Conservation (phyloP, 1,140 invertebrate genomes). For the Elysia chlorotica region DNA sequence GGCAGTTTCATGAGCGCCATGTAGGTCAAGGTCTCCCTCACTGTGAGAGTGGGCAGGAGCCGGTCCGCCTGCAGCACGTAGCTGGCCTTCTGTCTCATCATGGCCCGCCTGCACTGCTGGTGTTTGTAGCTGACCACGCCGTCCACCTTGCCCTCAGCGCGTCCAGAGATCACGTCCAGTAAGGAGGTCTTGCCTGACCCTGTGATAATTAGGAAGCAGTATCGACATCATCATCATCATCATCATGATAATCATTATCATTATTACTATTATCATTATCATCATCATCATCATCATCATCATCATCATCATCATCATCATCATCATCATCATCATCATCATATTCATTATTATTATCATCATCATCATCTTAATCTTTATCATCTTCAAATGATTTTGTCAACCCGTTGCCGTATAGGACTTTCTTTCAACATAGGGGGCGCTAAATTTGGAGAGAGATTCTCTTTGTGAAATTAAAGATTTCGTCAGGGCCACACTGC, state of each 20-base stretch:
- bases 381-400: background rate
- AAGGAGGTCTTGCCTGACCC: constrained; percentile 46
- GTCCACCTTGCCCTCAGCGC: constrained; percentile 28
- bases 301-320: too few species aligned
- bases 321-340: too few species aligned
- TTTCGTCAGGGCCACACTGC: too few species aligned
- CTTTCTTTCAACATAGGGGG: too few species aligned
- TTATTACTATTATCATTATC: too few species aligned
- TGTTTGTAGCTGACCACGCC: constrained; percentile 32
- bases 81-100: constrained; percentile 32
- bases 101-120: constrained; percentile 16
- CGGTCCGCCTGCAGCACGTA: constrained; percentile 43
- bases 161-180: constrained; percentile 39
- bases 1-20: constrained; percentile 41
- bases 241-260: background rate
- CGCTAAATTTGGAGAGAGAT: too few species aligned
- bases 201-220: constrained; percentile 2
- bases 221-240: background rate
- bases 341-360: background rate
- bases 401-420: too few species aligned
- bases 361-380: background rate
- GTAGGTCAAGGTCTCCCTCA: constrained; percentile 42
- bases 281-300: too few species aligned
- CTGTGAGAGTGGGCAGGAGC: constrained; percentile 43
- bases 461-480: too few species aligned